Evolutionary conservation across 2,888 invertebrate genomes (phyloP).

Genomic region (Gryllus longicercus): DNA sequence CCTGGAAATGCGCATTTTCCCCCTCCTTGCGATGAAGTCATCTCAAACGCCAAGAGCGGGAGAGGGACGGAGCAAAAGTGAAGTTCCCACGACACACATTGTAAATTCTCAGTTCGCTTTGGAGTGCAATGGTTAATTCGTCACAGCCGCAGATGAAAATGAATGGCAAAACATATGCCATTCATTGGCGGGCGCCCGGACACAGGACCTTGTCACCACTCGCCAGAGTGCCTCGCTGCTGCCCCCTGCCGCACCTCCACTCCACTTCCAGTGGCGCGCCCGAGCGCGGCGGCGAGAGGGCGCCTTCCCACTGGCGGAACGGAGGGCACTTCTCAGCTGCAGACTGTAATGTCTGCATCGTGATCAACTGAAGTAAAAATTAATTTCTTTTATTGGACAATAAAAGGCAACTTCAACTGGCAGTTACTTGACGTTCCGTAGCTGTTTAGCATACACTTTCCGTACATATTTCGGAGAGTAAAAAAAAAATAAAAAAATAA

Average conservation of each 20-base stretch:
- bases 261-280: not conserved
- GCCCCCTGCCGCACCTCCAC: no score
- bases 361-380: no score
- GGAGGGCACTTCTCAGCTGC: no score
- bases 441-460: no score
- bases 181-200: not conserved
- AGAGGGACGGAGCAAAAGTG: not conserved
- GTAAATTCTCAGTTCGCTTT: not conserved
- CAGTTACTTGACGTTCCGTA: no score
- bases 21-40: not conserved
- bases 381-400: no score
- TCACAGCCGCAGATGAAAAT: not conserved
- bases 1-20: not conserved
- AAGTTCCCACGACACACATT: not conserved
- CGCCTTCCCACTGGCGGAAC: no score
- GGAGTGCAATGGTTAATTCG: not conserved
- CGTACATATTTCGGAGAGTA: no score
- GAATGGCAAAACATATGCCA: conserved; percentile 5
- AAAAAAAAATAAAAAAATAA: no score
- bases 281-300: not conserved
- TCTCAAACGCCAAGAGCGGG: not conserved
- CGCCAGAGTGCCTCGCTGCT: not conserved
- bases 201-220: not conserved
- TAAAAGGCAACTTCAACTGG: no score
- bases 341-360: no score